Evolutionary conservation across 2,888 invertebrate species (phyloP).

Genomic region (Sinhomidia bicolor): DNA sequence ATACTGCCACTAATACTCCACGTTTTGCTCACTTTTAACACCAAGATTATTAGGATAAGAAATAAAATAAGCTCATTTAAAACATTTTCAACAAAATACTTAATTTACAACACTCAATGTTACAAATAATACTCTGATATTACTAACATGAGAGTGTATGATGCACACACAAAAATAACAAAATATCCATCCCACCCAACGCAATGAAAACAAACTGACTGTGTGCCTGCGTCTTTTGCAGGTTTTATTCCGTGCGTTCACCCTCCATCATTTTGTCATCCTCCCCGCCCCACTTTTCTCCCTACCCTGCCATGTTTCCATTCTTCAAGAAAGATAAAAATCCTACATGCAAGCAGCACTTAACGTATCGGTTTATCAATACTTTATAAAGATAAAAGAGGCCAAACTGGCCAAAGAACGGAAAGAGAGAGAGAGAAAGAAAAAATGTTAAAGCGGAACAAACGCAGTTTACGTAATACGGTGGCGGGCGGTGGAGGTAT

Average conservation of each 20-base stretch:
- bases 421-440: background rate
- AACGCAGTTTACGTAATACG: conserved; percentile 28
- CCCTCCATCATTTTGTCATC: background rate
- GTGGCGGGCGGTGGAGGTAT: background rate
- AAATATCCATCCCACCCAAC: background rate
- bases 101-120: no score
- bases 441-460: background rate
- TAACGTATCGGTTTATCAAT: background rate
- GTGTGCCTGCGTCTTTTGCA: background rate
- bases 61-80: no score
- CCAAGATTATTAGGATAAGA: no score
- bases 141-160: no score
- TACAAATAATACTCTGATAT: no score
- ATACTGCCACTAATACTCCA: no score
- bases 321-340: background rate
- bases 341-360: background rate
- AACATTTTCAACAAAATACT: no score
- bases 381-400: background rate
- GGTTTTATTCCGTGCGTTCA: background rate
- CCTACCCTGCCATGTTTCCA: background rate
- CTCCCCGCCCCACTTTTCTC: background rate
- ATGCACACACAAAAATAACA: no score
- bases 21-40: no score
- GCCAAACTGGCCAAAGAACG: background rate
- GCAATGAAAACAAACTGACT: background rate